phyloP scores from a whole-genome alignment of 1,140 invertebrate genomes.

The Leptopilina boulardi region DNA sequence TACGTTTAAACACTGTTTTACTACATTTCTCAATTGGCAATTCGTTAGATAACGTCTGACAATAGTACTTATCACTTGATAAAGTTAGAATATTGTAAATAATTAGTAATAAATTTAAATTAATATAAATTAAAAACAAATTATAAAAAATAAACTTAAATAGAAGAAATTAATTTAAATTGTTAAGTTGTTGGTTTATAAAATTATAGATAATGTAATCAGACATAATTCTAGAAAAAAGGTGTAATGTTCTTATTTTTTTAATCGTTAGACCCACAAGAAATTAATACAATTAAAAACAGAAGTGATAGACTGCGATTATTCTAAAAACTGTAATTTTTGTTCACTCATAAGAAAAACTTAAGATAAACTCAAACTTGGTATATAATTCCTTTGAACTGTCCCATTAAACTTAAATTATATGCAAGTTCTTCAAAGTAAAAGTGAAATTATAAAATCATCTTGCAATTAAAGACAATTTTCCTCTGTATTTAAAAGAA shows the following conservation, averaged over 20 bases:
- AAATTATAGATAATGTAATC: too few species aligned
- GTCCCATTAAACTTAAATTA: constrained; percentile 3
- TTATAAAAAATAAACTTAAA: too few species aligned
- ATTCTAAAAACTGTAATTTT: neutral
- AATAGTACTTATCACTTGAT: neutral
- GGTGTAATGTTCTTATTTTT: too few species aligned
- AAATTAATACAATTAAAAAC: too few species aligned
- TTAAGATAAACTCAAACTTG: too few species aligned
- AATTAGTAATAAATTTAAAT: too few species aligned
- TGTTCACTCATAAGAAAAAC: neutral
- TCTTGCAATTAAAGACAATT: neutral
- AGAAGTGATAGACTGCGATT: too few species aligned
- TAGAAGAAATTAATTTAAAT: too few species aligned
- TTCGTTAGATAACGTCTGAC: neutral
- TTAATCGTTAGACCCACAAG: too few species aligned
- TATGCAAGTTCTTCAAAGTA: constrained; percentile 19
- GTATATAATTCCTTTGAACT: neutral
- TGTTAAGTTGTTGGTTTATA: too few species aligned
- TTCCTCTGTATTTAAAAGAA: neutral
- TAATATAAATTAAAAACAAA: too few species aligned
- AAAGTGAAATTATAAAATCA: neutral
- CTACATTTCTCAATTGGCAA: neutral
- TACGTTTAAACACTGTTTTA: neutral
- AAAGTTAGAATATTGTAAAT: neutral
- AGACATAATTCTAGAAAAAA: too few species aligned